Evolutionary conservation across 1,140 invertebrate genomes (phyloP).

Genomic region (Muscidifurax raptorellus): DNA sequence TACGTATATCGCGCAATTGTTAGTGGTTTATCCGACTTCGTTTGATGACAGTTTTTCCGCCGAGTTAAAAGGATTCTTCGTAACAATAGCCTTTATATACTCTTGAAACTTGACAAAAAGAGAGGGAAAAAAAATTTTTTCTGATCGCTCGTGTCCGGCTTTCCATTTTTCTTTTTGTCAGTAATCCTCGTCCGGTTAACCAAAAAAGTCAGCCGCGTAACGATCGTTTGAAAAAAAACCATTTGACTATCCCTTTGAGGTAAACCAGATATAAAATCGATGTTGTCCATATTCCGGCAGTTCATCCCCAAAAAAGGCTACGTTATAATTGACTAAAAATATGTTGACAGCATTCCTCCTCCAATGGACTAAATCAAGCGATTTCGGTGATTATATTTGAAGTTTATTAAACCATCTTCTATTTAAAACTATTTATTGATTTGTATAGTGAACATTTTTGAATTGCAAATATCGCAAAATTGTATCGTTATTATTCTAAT

Average conservation of each 20-base stretch:
- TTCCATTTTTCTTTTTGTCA: not conserved
- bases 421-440: no score
- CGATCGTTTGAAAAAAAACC: not conserved
- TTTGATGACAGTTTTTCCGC: not conserved
- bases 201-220: not conserved
- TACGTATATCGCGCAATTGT: not conserved
- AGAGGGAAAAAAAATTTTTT: not conserved
- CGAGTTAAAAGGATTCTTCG: not conserved
- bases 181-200: not conserved
- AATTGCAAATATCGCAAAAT: no score
- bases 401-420: no score
- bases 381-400: no score
- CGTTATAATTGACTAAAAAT: no score
- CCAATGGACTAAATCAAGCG: no score
- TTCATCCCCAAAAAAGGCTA: no score
- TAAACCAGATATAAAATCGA: not conserved
- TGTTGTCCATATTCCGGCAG: not conserved
- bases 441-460: no score
- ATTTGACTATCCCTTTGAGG: not conserved
- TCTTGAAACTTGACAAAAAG: not conserved
- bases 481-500: no score
- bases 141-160: not conserved
- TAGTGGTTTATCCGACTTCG: not conserved
- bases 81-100: not conserved
- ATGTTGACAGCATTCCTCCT: no score